These are phyloP conservation scores for Xanthorhoe spadicearia DNA, from an alignment of 2,888 invertebrate genomes.

Conservation along the genomic window DNA sequence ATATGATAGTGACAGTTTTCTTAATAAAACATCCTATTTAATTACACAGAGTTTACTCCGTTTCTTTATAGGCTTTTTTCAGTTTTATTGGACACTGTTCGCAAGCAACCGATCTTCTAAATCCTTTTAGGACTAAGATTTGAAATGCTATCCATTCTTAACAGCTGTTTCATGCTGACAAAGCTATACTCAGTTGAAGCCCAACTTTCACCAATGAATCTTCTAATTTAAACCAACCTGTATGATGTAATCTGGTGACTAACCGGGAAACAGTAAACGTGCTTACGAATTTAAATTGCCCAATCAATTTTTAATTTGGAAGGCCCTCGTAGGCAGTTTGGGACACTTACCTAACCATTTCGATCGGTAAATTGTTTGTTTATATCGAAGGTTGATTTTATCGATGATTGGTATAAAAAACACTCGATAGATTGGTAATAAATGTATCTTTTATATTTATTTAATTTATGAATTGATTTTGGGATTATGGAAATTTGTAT, in stretches of 20 bases:
- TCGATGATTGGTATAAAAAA: slow-evolving; percentile 4
- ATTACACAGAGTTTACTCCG: too few relatives aligned
- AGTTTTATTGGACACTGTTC: too few relatives aligned
- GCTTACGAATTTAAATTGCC: slow-evolving; percentile 77
- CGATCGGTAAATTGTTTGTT: slow-evolving; percentile 25
- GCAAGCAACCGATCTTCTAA: too few relatives aligned
- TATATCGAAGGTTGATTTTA: slow-evolving; percentile 11
- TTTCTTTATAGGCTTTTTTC: too few relatives aligned
- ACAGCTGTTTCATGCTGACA: too few relatives aligned
- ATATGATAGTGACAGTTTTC: too few relatives aligned
- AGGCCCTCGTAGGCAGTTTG: slow-evolving; percentile 49
- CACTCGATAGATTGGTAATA: not conserved
- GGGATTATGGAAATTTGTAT: too few relatives aligned
- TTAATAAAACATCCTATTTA: too few relatives aligned
- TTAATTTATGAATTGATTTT: not conserved
- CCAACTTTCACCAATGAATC: not conserved
- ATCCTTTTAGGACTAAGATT: too few relatives aligned
- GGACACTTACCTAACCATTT: slow-evolving; percentile 32
- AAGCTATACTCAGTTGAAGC: not conserved
- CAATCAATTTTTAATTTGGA: slow-evolving; percentile 77
- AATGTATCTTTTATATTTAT: not conserved
- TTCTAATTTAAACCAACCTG: slow-evolving; percentile 11
- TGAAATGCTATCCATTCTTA: too few relatives aligned
- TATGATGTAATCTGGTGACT: slow-evolving; percentile 23
- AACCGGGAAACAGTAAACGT: slow-evolving; percentile 64